These are phyloP conservation scores for Tetraodon nigroviridis DNA, from an alignment of 2,113 vertebrate species.

Conservation along the genomic window DNA sequence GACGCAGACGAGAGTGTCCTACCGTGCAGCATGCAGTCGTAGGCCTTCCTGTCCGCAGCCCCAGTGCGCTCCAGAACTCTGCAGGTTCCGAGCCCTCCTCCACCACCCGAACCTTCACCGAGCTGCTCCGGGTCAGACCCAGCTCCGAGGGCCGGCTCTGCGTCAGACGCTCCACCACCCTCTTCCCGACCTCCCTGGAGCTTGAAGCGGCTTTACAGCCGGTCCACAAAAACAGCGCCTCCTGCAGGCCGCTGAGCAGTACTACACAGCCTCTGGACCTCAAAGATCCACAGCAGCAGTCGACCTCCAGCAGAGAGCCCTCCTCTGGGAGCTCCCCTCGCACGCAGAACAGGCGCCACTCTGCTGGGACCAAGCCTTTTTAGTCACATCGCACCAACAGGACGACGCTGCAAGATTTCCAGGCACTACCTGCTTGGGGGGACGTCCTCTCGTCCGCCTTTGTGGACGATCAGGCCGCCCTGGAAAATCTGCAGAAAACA, in stretches of 20 bases:
- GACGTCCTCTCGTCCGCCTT: conserved; percentile 49
- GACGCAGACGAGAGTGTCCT: background rate
- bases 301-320: conserved; percentile 70
- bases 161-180: conserved; percentile 60
- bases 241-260: conserved; percentile 70
- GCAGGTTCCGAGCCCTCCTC: conserved; percentile 74
- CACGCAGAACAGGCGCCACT: conserved; percentile 72
- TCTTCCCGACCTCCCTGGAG: conserved; percentile 66
- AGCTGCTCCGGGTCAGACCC: conserved; percentile 48
- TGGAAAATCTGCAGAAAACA: conserved; percentile 79
- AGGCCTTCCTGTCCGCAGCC: conserved; percentile 74
- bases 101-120: conserved; percentile 57
- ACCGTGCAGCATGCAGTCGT: conserved; percentile 82
- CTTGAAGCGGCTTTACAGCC: conserved; percentile 71
- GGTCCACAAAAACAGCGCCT: conserved; percentile 71
- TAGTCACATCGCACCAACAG: background rate
- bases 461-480: conserved; percentile 73
- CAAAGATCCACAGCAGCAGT: conserved; percentile 65
- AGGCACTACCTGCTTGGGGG: conserved; percentile 50
- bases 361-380: conserved; percentile 4
- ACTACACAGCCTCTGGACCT: conserved; percentile 72
- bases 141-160: conserved; percentile 34
- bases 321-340: conserved; percentile 71
- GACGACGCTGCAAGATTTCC: background rate
- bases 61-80: conserved; percentile 76